phyloP scores from a whole-genome alignment of 2,888 invertebrate species.

The Dynastes tityus region DNA sequence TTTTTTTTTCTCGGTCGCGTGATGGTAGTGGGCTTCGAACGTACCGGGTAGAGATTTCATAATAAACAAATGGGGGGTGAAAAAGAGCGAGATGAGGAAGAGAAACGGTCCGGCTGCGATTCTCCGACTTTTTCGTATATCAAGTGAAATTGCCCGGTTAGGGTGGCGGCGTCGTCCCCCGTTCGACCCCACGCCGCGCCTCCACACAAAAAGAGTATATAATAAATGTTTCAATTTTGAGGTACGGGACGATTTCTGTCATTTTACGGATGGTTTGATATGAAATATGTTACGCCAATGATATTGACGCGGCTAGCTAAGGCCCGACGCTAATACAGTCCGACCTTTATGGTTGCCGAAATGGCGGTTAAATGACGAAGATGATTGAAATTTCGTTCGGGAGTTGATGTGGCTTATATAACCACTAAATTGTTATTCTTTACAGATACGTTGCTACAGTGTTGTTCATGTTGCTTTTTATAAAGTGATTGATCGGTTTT shows the following conservation, averaged over 20 bases:
- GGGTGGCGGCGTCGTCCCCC: neutral
- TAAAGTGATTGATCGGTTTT: no score
- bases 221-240: slow-evolving; percentile 46
- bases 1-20: slow-evolving; percentile 27
- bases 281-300: slow-evolving; percentile 37
- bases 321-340: neutral
- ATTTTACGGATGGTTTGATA: slow-evolving; percentile 34
- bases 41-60: slow-evolving; percentile 37
- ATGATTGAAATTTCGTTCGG: slow-evolving; percentile 9
- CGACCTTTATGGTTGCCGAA: slow-evolving; percentile 11
- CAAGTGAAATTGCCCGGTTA: slow-evolving; percentile 43
- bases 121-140: slow-evolving; percentile 39
- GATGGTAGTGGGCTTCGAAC: neutral
- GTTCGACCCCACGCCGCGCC: neutral
- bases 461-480: no score
- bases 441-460: no score
- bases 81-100: slow-evolving; percentile 26
- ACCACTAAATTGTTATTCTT: no score
- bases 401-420: no score
- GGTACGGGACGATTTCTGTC: slow-evolving; percentile 38
- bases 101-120: slow-evolving; percentile 27
- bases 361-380: slow-evolving; percentile 20
- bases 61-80: slow-evolving; percentile 46
- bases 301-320: neutral
- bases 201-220: slow-evolving; percentile 23